Evolutionary conservation across 2,888 invertebrate species (phyloP).

Genomic region (Emmelina monodactyla): DNA sequence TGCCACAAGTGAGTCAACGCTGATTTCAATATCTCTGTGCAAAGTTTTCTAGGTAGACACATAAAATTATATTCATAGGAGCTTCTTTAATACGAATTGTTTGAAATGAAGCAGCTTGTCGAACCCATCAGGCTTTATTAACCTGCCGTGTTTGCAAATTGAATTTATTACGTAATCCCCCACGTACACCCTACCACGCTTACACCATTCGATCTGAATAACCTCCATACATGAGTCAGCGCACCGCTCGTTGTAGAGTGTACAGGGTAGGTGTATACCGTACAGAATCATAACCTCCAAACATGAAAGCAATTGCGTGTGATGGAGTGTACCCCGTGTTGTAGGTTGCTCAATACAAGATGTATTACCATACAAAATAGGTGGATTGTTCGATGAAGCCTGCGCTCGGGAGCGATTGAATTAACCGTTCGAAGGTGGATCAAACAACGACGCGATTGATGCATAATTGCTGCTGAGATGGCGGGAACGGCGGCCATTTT

Average conservation of each 20-base stretch:
- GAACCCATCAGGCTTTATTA: constrained; percentile 8
- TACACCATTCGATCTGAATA: constrained; percentile 13
- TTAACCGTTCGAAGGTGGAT: neutral
- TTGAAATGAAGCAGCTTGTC: neutral
- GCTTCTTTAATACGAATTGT: too few relatives aligned
- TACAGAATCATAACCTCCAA: too few relatives aligned
- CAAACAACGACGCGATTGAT: constrained; percentile 1
- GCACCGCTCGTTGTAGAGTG: neutral
- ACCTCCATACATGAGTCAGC: neutral
- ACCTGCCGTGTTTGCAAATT: constrained; percentile 13
- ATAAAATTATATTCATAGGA: too few relatives aligned
- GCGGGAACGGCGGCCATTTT: constrained; percentile 1
- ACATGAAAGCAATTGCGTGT: too few relatives aligned
- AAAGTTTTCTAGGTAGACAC: too few relatives aligned
- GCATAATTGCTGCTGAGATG: constrained; percentile 2
- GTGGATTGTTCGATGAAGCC: neutral
- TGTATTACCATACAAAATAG: too few relatives aligned
- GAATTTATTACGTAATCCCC: constrained; percentile 11
- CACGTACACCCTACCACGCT: constrained; percentile 6
- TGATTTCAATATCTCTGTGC: too few relatives aligned
- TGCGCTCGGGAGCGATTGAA: neutral
- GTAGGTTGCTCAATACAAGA: too few relatives aligned
- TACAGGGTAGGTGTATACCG: too few relatives aligned
- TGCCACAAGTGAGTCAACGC: too few relatives aligned
- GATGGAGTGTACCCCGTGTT: too few relatives aligned